Percentiles rank a stretch among this genome's conserved stretches.
phyloP scores from a whole-genome alignment of 2,888 invertebrate species.

The Acronicta leporina region DNA sequence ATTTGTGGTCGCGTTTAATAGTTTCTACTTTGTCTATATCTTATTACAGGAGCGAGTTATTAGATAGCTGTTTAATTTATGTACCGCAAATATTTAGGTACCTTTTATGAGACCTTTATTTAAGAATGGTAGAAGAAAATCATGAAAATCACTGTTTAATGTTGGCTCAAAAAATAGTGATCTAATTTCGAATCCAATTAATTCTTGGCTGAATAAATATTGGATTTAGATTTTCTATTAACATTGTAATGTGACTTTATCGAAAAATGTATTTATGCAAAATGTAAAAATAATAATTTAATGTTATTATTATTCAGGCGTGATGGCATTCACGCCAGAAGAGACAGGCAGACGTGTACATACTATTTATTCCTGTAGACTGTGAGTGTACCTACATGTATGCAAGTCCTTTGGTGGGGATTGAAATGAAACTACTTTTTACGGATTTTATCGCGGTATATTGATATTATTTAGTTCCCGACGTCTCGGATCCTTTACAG shows the following conservation, averaged over 20 bases:
- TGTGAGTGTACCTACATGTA: no score
- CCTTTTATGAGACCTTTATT: constrained; percentile 20
- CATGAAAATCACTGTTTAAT: constrained; percentile 7
- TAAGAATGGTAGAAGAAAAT: constrained; percentile 14
- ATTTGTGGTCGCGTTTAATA: constrained; percentile 61
- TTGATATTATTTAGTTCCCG: no score
- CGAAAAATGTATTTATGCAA: no score
- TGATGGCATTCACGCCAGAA: no score
- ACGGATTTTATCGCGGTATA: no score
- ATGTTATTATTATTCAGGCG: no score
- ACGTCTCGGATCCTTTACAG: no score
- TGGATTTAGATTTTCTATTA: constrained; percentile 8
- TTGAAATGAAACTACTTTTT: no score
- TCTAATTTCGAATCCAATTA: constrained; percentile 19
- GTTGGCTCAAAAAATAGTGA: constrained; percentile 14
- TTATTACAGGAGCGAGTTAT: constrained; percentile 54
- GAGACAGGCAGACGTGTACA: no score
- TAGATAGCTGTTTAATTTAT: constrained; percentile 47
- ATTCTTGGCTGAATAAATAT: constrained; percentile 9
- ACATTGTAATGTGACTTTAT: constrained; percentile 1
- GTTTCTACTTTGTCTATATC: constrained; percentile 55
- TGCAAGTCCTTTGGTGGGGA: no score
- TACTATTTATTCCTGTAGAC: no score
- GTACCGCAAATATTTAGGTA: constrained; percentile 36
- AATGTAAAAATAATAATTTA: no score